Percentiles rank a stretch among this genome's conserved stretches.
phyloP scores from a whole-genome alignment of 2,113 vertebrate species.

The Esox niger region DNA sequence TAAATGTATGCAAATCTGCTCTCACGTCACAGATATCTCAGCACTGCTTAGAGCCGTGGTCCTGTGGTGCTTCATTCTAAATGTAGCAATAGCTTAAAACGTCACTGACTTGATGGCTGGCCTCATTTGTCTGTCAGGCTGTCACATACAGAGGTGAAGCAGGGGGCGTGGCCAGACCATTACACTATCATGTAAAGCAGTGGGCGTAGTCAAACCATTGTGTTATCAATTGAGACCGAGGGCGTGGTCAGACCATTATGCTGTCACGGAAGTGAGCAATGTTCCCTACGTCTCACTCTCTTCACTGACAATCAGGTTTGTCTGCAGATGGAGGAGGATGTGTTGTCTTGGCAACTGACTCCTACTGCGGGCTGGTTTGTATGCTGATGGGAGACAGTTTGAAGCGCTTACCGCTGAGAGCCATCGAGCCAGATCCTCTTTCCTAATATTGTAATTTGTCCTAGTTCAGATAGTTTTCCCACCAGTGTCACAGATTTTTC shows the following conservation, averaged over 20 bases:
- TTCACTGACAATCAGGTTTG: slow-evolving; percentile 49
- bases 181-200: no score
- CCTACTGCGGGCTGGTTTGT: slow-evolving; percentile 45
- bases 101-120: no score
- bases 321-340: slow-evolving; percentile 51
- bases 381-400: slow-evolving; percentile 48
- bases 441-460: slow-evolving; percentile 16
- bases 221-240: no score
- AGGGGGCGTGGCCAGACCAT: no score
- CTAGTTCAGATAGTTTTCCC: slow-evolving; percentile 21
- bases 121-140: no score
- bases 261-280: neutral
- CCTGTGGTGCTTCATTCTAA: no score
- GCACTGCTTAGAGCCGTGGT: no score
- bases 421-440: slow-evolving; percentile 1
- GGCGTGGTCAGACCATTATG: neutral
- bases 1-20: no score
- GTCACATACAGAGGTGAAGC: no score
- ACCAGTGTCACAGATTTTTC: slow-evolving; percentile 23
- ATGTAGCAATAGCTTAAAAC: no score
- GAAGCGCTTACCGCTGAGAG: slow-evolving; percentile 41
- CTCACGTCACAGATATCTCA: no score
- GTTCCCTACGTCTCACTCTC: neutral
- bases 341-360: slow-evolving; percentile 72
- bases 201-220: no score